Evolutionary conservation across 2,888 invertebrate species (phyloP), one percentile per base, ranked within the genome.

Genomic region (Stenoptilia bipunctidactyla): DNA sequence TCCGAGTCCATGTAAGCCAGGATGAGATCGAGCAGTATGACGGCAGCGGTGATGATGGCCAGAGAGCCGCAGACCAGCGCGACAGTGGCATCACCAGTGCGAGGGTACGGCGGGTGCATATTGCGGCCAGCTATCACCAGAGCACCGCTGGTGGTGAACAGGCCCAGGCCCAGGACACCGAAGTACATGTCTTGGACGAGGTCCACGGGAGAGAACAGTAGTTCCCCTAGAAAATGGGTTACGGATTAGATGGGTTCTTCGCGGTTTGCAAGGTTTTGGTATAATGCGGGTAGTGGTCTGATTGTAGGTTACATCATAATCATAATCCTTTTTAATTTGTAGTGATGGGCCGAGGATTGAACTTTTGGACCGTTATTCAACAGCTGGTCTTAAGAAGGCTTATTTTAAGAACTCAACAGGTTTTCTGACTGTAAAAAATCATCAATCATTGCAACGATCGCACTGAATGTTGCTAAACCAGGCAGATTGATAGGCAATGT

Each of bases 111-210:
- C 5, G 62, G 45, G 9, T 51, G 53, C 40, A 50, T 59, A 5
- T 61, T 41, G 40, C 80, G 61, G 14, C 64, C 55, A 0, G 67
- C 52, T 10, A 80, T 49, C 10, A 76, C 50, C 43, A 77, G 42
- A 4, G 73, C 72, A 1, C 80, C 82, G 49, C 71, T 63, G 13
- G 66, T 53, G 8, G 67, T 51, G 54, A 75, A 80, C 44, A 83
- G 51, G 2, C 48, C 61, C 15, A 70, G 56, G 27, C 82, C 82
- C 25, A 80, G 50, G 34, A 76, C 59, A 20, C 76, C 74, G 54
- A 66, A 82, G 61, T 66, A 80, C 63, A 82, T 76, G 52, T 83
- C 82, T 57, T 82, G 82, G 15, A 82, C 72, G 42, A 83, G 67
- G 49, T 83, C 82, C 57, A 83, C 53, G 15, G 79, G 80, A 38